Percentiles rank a stretch among this genome's conserved stretches.
Conservation (phyloP, 92 coral and sea anemone species). For the Epizoanthus ramosus region DNA sequence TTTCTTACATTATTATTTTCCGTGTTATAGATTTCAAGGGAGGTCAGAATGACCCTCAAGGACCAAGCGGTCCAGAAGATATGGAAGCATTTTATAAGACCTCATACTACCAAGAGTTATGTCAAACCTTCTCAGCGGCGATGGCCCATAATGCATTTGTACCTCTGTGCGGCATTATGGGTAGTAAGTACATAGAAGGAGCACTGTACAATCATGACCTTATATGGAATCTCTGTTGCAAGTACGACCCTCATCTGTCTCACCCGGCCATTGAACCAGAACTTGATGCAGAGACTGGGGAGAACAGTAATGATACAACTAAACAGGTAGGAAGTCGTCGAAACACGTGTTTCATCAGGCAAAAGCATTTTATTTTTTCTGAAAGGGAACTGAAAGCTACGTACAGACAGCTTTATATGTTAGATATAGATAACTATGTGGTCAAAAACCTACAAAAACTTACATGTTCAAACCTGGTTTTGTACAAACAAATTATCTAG, state of each 20-base stretch:
- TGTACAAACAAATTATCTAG: too few relatives aligned
- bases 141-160: constrained; percentile 95
- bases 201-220: constrained; percentile 87
- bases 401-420: too few relatives aligned
- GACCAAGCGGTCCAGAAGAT: constrained; percentile 39
- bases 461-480: too few relatives aligned
- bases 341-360: not conserved
- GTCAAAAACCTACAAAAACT: too few relatives aligned
- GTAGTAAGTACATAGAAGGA: constrained; percentile 89
- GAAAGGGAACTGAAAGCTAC: too few relatives aligned
- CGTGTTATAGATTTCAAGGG: not conserved
- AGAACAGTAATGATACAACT: not conserved
- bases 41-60: not conserved
- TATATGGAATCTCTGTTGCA: constrained; percentile 97
- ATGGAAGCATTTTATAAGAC: constrained; percentile 68
- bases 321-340: constrained; percentile 1
- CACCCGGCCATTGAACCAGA: constrained; percentile 34
- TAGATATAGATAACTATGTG: too few relatives aligned
- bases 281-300: constrained; percentile 3
- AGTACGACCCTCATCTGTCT: constrained; percentile 66
- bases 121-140: constrained; percentile 88
- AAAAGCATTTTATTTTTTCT: not conserved
- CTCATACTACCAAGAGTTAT: constrained; percentile 77
- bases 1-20: not conserved
- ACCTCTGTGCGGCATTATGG: constrained; percentile 87